Evolutionary conservation across 1,140 invertebrate species (phyloP), one percentile per base, ranked within the genome.

Genomic region (Lasioglossum albipes): DNA sequence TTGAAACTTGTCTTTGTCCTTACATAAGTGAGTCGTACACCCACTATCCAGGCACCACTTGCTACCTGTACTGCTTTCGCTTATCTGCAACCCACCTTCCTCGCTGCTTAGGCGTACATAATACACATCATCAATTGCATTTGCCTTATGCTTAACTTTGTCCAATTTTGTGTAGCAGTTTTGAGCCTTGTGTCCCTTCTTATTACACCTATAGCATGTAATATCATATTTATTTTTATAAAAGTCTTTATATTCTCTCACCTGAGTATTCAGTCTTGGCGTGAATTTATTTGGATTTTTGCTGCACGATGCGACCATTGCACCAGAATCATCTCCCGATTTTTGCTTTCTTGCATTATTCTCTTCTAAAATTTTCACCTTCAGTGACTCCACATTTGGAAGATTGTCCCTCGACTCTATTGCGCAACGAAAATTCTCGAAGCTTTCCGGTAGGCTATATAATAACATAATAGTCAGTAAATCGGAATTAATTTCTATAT

Each of bases 391-490:
- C 2, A 31, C 5, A 2, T 49, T 5, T 6, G 49, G 73, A 1
- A 75, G 18, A 0, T 66, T 45, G 31, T 66, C 73, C 7, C 73
- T 10, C 0, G 73, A 36, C 27, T 75, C 45, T 6, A 76, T 68
- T 3, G 65, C 66, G 18, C 64, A 57, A 7, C 74, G 20, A 18
- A 76, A 76, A 10, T 76, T 76, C 13, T 67, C 65, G 7, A 67
- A 76, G 4, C 3, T 12, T 0, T 31, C 16, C 2, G 65, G 65
- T 2, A 76, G 27, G 42, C 49, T 67, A 20, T 57, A 42, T 2
- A 76, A 27, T 1, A 76, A 1, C 65, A 68, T 75, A n/a, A 90
- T 88, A 7, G 83, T n/a, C 7, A 89, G 49, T 57, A 89, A 36
- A 76, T 89, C 85, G 6, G 13, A 0, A 57, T 57, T 22, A 22